Percentiles rank a stretch among this genome's conserved stretches.
phyloP scores from a whole-genome alignment of 2,888 invertebrate species.

The Sturmia bella region DNA sequence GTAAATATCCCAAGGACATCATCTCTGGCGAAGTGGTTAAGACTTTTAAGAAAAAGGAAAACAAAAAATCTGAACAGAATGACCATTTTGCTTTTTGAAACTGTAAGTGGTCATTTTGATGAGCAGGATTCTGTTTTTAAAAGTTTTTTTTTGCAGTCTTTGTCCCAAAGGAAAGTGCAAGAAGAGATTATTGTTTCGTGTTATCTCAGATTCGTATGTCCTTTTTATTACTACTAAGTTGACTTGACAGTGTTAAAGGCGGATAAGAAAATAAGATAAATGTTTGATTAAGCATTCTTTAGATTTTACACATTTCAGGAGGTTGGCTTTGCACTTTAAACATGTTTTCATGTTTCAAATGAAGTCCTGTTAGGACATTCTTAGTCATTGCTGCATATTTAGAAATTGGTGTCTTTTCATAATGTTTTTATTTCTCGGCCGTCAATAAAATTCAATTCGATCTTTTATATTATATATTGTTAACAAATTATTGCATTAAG shows the following conservation, averaged over 20 bases:
- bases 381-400: no score
- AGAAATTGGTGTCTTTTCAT: no score
- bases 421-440: no score
- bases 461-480: no score
- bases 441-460: no score
- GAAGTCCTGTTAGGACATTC: no score
- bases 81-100: constrained; percentile 28
- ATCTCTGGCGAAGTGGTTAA: not conserved
- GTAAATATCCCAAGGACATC: constrained; percentile 40
- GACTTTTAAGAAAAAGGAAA: not conserved
- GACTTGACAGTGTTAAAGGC: constrained; percentile 3
- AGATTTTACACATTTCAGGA: not conserved
- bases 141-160: not conserved
- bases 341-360: no score
- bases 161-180: not conserved
- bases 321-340: not conserved
- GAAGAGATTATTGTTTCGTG: constrained; percentile 21
- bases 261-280: constrained; percentile 8
- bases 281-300: no score
- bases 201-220: constrained; percentile 6
- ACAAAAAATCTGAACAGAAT: constrained; percentile 17
- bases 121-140: constrained; percentile 1
- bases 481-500: no score
- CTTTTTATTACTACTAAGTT: constrained; percentile 34
- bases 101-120: constrained; percentile 1